These are phyloP conservation scores for Rutpela maculata DNA, from an alignment of 2,888 invertebrate species.

Conservation along the genomic window DNA sequence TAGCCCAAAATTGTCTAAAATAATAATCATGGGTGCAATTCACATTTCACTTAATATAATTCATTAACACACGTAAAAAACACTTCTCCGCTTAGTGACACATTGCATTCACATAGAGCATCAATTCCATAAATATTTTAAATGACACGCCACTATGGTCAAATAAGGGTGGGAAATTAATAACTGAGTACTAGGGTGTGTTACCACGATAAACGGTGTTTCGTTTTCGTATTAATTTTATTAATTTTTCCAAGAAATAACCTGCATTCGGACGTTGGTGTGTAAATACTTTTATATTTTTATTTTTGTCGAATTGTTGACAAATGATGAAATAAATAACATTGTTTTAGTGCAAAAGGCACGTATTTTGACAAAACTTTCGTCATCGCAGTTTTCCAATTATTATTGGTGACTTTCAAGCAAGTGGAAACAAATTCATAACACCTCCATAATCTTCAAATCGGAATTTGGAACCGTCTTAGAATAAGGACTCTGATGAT, in stretches of 20 bases:
- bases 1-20: not conserved
- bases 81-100: not conserved
- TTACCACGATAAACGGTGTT: constrained; percentile 26
- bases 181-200: constrained; percentile 35
- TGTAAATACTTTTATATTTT: not conserved
- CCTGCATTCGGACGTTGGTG: not conserved
- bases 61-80: not conserved
- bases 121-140: not conserved
- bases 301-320: not conserved
- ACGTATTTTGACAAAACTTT: no score
- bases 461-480: no score
- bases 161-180: constrained; percentile 40
- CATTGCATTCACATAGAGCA: not conserved
- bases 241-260: constrained; percentile 20
- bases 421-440: no score
- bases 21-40: not conserved
- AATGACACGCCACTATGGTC: constrained; percentile 26
- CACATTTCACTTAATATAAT: not conserved
- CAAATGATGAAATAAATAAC: no score
- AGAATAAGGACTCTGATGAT: no score
- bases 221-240: constrained; percentile 15
- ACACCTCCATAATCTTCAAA: no score
- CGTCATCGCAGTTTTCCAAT: no score
- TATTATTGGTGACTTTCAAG: no score
- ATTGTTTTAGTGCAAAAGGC: no score